These are phyloP conservation scores for Echiichthys vipera DNA, from an alignment of 2,797 vertebrate genomes.

Conservation along the genomic window DNA sequence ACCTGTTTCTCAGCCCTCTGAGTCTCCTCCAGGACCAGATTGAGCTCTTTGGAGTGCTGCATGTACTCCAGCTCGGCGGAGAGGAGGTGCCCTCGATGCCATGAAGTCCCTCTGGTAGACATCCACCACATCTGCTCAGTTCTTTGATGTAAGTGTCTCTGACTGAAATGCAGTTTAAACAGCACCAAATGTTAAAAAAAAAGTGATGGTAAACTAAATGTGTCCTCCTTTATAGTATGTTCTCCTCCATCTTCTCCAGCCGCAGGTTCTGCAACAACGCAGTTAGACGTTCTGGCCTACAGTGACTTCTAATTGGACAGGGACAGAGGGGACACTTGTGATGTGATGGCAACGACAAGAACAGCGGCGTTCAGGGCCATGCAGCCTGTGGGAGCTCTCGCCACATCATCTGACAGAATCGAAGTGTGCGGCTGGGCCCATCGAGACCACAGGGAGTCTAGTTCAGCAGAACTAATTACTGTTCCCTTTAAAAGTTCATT, in stretches of 20 bases:
- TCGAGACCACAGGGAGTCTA: slow-evolving; percentile 45
- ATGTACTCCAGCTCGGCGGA: too few relatives aligned
- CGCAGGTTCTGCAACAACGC: slow-evolving; percentile 23
- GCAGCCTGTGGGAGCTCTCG: slow-evolving; percentile 40
- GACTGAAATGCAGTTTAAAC: not conserved
- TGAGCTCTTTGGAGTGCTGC: too few relatives aligned
- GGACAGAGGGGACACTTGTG: slow-evolving; percentile 60
- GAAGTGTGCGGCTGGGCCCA: slow-evolving; percentile 39
- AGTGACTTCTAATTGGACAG: slow-evolving; percentile 68
- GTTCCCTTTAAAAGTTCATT: slow-evolving; percentile 66
- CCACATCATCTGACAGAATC: slow-evolving; percentile 64
- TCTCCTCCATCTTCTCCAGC: not conserved
- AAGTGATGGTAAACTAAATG: not conserved
- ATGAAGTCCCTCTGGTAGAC: too few relatives aligned
- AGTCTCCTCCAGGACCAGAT: too few relatives aligned
- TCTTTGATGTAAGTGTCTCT: too few relatives aligned
- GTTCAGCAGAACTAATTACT: slow-evolving; percentile 70
- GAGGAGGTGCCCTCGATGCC: too few relatives aligned
- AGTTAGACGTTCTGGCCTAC: slow-evolving; percentile 26
- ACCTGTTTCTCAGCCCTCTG: too few relatives aligned
- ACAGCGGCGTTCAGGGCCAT: slow-evolving; percentile 10
- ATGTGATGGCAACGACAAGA: slow-evolving; percentile 60
- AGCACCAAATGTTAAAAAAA: not conserved
- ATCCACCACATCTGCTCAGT: too few relatives aligned
- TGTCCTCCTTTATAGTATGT: not conserved